Evolutionary conservation across 2,888 invertebrate species (phyloP).

Genomic region (Pterostichus madidus): DNA sequence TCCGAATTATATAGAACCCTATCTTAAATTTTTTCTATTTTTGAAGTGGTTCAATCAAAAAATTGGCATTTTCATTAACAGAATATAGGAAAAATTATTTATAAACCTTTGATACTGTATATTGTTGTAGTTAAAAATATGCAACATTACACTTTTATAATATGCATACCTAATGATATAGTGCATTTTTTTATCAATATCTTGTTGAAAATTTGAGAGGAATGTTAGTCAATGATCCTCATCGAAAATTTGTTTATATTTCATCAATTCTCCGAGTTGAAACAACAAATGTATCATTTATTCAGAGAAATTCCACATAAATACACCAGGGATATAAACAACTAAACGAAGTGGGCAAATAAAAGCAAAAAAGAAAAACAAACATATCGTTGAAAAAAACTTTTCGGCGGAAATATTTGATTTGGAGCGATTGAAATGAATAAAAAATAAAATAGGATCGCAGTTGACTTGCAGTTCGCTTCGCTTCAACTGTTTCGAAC

Average conservation of each 20-base stretch:
- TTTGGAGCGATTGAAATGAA: constrained; percentile 48
- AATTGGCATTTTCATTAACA: no score
- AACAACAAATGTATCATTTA: constrained; percentile 41
- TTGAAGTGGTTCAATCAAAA: no score
- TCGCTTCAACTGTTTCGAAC: no score
- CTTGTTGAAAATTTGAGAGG: background rate
- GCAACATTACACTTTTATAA: no score
- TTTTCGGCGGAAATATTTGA: constrained; percentile 54
- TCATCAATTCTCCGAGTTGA: constrained; percentile 28
- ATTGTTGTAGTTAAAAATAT: no score
- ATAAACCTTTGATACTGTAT: no score
- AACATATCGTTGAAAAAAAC: constrained; percentile 52
- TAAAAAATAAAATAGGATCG: constrained; percentile 53
- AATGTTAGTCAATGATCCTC: background rate
- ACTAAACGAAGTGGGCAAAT: constrained; percentile 56
- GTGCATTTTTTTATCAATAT: background rate
- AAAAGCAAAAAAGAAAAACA: constrained; percentile 47
- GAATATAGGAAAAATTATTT: no score
- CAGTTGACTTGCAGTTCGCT: constrained; percentile 3
- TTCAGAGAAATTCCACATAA: constrained; percentile 50
- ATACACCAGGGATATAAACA: constrained; percentile 52
- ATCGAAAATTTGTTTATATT: constrained; percentile 49
- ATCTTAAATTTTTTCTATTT: no score
- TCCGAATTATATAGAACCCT: no score
- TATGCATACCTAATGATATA: no score